Percentiles rank a stretch among this genome's conserved stretches.
phyloP scores from a whole-genome alignment of 2,797 vertebrate genomes.

The Anguilla marmorata region DNA sequence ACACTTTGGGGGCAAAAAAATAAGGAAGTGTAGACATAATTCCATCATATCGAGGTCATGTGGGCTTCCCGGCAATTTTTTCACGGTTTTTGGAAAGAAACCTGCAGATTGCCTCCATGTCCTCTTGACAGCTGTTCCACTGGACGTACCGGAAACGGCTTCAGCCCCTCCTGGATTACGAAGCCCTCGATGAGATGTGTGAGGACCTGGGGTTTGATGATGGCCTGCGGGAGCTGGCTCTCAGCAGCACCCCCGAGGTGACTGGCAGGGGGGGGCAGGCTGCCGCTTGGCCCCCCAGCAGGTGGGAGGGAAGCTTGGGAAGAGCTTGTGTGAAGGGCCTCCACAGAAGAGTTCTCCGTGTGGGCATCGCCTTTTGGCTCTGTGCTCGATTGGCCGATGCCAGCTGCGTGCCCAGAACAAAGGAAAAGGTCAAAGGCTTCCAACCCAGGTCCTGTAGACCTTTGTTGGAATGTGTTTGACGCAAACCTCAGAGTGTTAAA shows the following conservation, averaged over 20 bases:
- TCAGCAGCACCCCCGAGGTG: slow-evolving; percentile 63
- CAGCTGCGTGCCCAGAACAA: slow-evolving; percentile 13
- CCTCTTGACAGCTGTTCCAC: background rate
- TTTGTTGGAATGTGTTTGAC: background rate
- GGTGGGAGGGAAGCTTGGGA: slow-evolving; percentile 59
- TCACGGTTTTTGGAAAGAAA: background rate
- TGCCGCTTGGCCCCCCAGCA: slow-evolving; percentile 65
- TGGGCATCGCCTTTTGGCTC: background rate
- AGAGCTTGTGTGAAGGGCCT: slow-evolving; percentile 67
- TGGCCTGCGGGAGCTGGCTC: slow-evolving; percentile 75
- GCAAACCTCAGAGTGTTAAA: background rate
- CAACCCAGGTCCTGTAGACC: background rate
- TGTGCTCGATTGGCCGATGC: background rate
- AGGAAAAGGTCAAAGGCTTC: background rate
- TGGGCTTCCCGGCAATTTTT: background rate
- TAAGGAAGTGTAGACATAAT: background rate
- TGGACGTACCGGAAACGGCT: slow-evolving; percentile 87
- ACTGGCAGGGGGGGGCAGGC: slow-evolving; percentile 65
- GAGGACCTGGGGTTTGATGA: slow-evolving; percentile 84
- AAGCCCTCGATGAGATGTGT: slow-evolving; percentile 97
- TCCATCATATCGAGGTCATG: background rate
- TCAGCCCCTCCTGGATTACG: slow-evolving; percentile 95
- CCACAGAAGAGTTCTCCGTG: slow-evolving; percentile 63
- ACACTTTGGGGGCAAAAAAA: background rate
- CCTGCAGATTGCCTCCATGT: background rate